Evolutionary conservation across 2,113 vertebrate genomes (phyloP), one percentile per base, ranked within the genome.

Genomic region (Pholis gunnellus): DNA sequence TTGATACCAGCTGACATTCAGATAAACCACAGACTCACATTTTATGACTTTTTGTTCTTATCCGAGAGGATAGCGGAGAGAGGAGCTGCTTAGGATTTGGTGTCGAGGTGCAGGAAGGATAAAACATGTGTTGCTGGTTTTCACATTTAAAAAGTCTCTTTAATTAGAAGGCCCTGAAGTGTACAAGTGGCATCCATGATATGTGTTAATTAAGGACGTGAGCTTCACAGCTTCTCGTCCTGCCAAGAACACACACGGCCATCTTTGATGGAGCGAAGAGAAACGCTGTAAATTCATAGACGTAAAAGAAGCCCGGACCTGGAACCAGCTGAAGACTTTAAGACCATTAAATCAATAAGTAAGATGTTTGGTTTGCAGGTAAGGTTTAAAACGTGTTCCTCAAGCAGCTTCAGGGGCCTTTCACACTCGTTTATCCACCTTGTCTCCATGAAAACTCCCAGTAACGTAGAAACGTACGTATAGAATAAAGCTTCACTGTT

Each of bases 1-100:
- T 31, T 31, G 50, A 44, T 56, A 76, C 36, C 67, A 59, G 54
- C 64, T n/a, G 36, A 75, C 65, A 79, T 40, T 56, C 5, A 31
- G 40, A 48, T 20, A 20, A 31, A 64, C 9, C 2, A 2, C 29
- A 52, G 7, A 10, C 18, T 34, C 10, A 48, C 11, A 38, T 20
- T 60, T 36, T 38, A n/a, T 6, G 52, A 38, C 13, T 56, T 29
- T 22, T 6, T 7, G 14, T 29, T 9, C 66, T 40, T 0, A 50
- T 40, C 40, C 3, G 14, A 29, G 42, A n/a, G n/a, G n/a, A n/a
- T n/a, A n/a, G n/a, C n/a, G n/a, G n/a, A n/a, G n/a, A n/a, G n/a
- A 64, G 60, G 36, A 17, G 57, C 22, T 18, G 27, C n/a, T 36
- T 38, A 44, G 25, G 61, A 31, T 22, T 42, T 14, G 3, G 17